Conservation (phyloP, 2,888 invertebrate species). For the Rhagophthalmus giganteus region DNA sequence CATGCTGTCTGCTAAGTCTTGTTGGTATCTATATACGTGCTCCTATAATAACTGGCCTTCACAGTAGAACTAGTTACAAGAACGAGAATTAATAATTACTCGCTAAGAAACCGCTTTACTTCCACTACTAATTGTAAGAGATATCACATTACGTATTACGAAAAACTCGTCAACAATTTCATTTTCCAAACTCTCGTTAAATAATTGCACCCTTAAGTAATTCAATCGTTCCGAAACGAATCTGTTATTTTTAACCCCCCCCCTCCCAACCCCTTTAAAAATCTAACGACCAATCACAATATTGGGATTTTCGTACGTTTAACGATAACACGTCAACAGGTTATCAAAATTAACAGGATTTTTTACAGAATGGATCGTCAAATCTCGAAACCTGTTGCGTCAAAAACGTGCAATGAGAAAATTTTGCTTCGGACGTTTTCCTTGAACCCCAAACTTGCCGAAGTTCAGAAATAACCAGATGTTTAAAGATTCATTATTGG, state of each 20-base stretch:
- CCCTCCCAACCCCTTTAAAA: too few species aligned
- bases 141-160: conserved; percentile 1
- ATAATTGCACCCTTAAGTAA: too few species aligned
- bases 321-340: too few species aligned
- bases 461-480: conserved; percentile 2
- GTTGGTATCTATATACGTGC: conserved; percentile 14
- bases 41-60: conserved; percentile 29
- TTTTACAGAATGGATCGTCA: too few species aligned
- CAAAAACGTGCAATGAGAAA: too few species aligned
- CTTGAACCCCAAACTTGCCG: conserved; percentile 1
- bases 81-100: conserved; percentile 25
- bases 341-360: too few species aligned
- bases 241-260: too few species aligned
- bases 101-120: conserved; percentile 20
- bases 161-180: not conserved
- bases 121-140: conserved; percentile 2
- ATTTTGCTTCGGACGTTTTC: conserved; percentile 1
- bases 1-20: conserved; percentile 29
- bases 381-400: too few species aligned
- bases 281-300: too few species aligned
- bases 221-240: too few species aligned
- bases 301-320: too few species aligned
- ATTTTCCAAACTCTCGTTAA: too few species aligned
- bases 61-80: conserved; percentile 23
- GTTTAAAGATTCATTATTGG: conserved; percentile 10